A percentile compares a stretch with the other conserved stretches of the same genome.
Evolutionary conservation across 2,888 invertebrate species (phyloP).

Genomic region (Leptinotarsa juncta): DNA sequence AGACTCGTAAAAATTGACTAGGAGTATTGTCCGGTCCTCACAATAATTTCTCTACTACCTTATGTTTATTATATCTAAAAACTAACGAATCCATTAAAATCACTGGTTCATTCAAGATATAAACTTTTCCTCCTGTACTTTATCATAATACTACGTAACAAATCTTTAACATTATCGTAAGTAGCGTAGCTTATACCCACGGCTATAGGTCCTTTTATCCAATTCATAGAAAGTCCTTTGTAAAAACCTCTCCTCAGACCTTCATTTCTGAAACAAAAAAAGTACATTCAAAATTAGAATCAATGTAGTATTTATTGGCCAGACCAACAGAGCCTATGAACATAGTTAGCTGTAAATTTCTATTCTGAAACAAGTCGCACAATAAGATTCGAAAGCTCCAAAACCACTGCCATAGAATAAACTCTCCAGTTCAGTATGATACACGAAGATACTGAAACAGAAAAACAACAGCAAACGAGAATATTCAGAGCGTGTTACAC

Average conservation of each 20-base stretch:
- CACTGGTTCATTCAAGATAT: slow-evolving; percentile 8
- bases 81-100: neutral
- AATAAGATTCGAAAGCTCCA: no score
- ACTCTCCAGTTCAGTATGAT: no score
- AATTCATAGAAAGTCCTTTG: slow-evolving; percentile 99
- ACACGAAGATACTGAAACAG: no score
- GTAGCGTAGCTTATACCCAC: slow-evolving; percentile 97
- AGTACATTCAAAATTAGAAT: neutral
- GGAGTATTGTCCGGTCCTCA: neutral
- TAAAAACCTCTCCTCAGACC: slow-evolving; percentile 91
- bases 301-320: no score
- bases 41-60: neutral
- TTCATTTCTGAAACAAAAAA: slow-evolving; percentile 76
- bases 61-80: neutral
- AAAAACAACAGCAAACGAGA: no score
- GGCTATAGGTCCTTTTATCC: slow-evolving; percentile 93
- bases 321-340: no score
- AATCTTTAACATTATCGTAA: slow-evolving; percentile 83
- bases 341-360: no score
- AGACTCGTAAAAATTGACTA: slow-evolving; percentile 12
- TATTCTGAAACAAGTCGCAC: no score
- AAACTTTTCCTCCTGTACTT: slow-evolving; percentile 49
- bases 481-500: no score
- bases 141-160: slow-evolving; percentile 65
- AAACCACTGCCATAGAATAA: no score